phyloP scores from a whole-genome alignment of 1,140 invertebrate genomes.

The Hydropsyche tenuis region DNA sequence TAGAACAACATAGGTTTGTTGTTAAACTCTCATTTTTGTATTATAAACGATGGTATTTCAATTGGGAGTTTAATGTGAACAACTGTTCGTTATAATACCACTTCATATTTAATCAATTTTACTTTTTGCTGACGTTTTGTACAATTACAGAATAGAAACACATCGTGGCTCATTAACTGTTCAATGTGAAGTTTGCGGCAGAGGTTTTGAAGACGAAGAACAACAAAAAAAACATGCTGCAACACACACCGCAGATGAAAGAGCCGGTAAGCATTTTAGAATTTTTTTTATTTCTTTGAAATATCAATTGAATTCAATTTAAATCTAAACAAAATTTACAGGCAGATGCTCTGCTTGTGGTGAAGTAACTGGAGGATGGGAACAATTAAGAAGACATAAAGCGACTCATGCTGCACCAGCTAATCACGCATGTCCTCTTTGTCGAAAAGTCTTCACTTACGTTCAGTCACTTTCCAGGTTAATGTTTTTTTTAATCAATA shows the following conservation, averaged over 20 bases:
- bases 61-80: neutral
- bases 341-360: conserved; percentile 57
- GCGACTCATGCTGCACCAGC: conserved; percentile 46
- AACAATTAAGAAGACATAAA: conserved; percentile 56
- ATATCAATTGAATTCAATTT: neutral
- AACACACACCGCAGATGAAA: conserved; percentile 57
- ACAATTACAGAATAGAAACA: conserved; percentile 53
- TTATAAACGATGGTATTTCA: neutral
- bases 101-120: no score
- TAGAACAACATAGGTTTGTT: conserved; percentile 58
- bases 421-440: conserved; percentile 57
- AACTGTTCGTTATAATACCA: neutral
- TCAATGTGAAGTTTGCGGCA: conserved; percentile 59
- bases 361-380: conserved; percentile 54
- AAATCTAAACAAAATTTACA: conserved; percentile 46
- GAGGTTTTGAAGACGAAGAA: conserved; percentile 60
- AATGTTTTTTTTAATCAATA: no score
- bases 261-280: conserved; percentile 52
- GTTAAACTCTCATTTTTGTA: no score
- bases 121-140: neutral
- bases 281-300: neutral
- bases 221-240: conserved; percentile 56
- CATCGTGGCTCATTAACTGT: conserved; percentile 60
- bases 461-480: conserved; percentile 43
- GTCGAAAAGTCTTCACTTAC: conserved; percentile 54